Base-by-base conservation (phyloP, 2,797 vertebrate species). In the Myripristis jacobus region DNA sequence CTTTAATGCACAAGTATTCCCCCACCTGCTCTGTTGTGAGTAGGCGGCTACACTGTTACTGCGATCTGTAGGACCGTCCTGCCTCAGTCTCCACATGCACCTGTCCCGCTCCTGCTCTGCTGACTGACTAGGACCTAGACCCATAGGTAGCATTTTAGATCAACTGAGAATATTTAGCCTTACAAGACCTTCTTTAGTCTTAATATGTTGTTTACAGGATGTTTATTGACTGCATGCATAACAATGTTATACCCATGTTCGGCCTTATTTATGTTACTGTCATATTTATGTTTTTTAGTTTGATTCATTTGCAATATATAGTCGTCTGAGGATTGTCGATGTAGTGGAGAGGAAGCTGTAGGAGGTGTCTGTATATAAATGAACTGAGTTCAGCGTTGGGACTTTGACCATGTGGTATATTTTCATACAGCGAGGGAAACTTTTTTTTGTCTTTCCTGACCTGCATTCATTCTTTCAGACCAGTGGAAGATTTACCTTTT, bases 181-280 rank as follows among this genome's bases (percentile, higher is more conserved):
- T 95, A 94, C 78, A 75, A 74, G 88, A 94, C 89, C 85, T 92
- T 66, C 79, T 90, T 91, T 94, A 94, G 92, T 94, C 93, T 94
- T 93, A 92, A 90, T 74, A 85, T 76, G 88, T 91, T 93, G 92
- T 95, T 94, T 94, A 94, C 94, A 92, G 87, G 85, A 89, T 83
- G 91, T 91, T 89, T 89, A 82, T 90, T 70, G 83, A 91, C 85
- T 92, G 92, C 93, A 94, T 94, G 92, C 92, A 82, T 83, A 87
- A 89, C 77, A 82, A 88, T 89, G 84, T 91, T 79, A 83, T 77
- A 88, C 90, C 84, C 87, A 85, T 92, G 80, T 93, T 92, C 88
- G 74, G 91, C 92, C 92, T 94, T 94, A 93, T 93, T 92, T 88
- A 71, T 82, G 80, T 92, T 68, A 70, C 66, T 86, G 86, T 83